Conservation (phyloP, 2,113 vertebrate species). For the Phalacrocorax brasilianus region DNA sequence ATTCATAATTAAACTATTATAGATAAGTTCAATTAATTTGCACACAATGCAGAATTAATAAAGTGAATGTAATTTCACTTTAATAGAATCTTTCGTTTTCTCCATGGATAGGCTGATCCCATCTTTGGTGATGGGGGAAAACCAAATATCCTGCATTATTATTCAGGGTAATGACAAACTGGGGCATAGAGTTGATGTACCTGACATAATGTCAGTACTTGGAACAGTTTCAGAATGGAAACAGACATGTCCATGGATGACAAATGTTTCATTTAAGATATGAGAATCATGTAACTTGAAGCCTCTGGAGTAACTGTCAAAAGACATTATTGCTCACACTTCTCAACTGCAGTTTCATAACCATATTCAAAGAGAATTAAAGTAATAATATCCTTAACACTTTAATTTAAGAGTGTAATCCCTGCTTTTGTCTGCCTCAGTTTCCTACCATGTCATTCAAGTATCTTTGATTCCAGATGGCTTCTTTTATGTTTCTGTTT, state of each 20-base stretch:
- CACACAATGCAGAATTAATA: conserved; percentile 4
- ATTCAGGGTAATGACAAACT: neutral
- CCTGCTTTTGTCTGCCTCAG: conserved; percentile 59
- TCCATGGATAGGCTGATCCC: conserved; percentile 3
- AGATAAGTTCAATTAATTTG: neutral
- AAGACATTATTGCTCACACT: conserved; percentile 32
- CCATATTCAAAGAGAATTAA: conserved; percentile 54
- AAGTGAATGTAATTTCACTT: conserved; percentile 37
- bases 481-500: conserved; percentile 53
- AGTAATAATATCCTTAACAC: conserved; percentile 20
- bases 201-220: neutral
- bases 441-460: conserved; percentile 48
- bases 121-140: neutral
- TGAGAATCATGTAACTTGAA: conserved; percentile 34
- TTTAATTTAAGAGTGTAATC: conserved; percentile 24
- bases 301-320: conserved; percentile 40
- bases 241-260: neutral
- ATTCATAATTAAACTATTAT: conserved; percentile 5
- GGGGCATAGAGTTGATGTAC: neutral
- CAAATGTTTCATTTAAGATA: conserved; percentile 49
- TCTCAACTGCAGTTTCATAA: conserved; percentile 30
- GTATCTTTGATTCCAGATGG: conserved; percentile 56
- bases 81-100: conserved; percentile 31
- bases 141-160: neutral
- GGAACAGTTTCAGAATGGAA: neutral